Evolutionary conservation across 2,797 vertebrate genomes (phyloP), one percentile per base, ranked within the genome.

Genomic region (Acanthurus leucopareius): DNA sequence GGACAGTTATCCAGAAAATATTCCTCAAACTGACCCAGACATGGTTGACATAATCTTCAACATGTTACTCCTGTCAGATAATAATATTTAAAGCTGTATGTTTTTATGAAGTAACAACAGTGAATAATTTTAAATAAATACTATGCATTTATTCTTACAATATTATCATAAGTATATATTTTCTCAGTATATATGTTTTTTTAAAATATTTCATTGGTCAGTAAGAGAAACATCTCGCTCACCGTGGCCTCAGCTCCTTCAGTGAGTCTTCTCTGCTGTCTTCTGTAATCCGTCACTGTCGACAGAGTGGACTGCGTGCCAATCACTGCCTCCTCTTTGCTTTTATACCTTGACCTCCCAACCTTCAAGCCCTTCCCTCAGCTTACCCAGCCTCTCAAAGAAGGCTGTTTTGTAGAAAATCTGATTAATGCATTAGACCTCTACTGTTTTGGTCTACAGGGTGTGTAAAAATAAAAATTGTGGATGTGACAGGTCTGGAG

Each of bases 381-480:
- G 88, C 82, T 89, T 87, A 89, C 13, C 22, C 52, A 56, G 44
- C 54, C 15, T 52, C 22, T 67, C 64, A 85, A 75, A 82, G 79
- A 48, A 10, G 62, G 65, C 74, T 67, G 63, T 87, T 92, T 87
- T 77, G 22, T 51, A 82, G 83, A 65, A 82, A 91, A 93, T 92
- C 86, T 64, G 53, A 88, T 93, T 90, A 92, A 85, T 90, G 87
- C 63, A 88, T 92, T 92, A 89, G 64, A 86, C 69, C 45, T 1
- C 63, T 63, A 70, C 78, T 79, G 65, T 83, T 90, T 86, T 83
- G 53, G 72, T 69, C 63, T 60, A 53, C 28, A 42, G 79, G 1
- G 8, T 35, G 60, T 70, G 80, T 89, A 89, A 92, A 93, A 92
- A 92, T 91, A 35, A 91, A 79, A 77, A 9, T 53, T 3, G 58